Evolutionary conservation across 1,140 invertebrate genomes (phyloP), one percentile per base, ranked within the genome.

Genomic region (Caligus rogercresseyi): DNA sequence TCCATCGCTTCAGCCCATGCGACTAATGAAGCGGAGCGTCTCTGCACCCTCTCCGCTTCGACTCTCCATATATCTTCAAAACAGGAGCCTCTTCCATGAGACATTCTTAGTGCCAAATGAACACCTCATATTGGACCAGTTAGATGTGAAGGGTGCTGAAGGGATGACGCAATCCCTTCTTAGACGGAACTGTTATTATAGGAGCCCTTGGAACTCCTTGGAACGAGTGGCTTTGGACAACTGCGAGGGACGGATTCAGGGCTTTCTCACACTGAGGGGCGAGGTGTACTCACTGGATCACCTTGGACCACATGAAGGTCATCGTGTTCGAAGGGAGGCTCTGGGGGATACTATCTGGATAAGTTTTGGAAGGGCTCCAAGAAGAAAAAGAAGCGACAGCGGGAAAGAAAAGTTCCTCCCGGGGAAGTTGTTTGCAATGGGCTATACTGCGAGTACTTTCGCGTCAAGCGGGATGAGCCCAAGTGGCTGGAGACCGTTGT

Each of bases 401-500:
- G n/a, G 31, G 7, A 43, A 11, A 43, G n/a, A 43, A 43, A 43
- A 43, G 31, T 43, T 43, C 31, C 31, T 11, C 31, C 31, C 7
- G 20, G 55, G 7, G 16, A 57, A 7, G 23, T 57, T 57, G 55
- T 57, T 11, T 63, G 61, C 25, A 54, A 63, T 23, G 61, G 61
- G 13, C 54, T 54, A 2, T 63, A 63, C 24, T 63, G 61, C 20
- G 24, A 63, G 13, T 63, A 63, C 18, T 63, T 57, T 26, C 18
- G 25, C n/a, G 61, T 63, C 14, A 63, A 63, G 21, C 21, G 20
- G 16, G 61, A 63, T 25, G 61, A 63, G 15, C n/a, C 70, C 1
- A 71, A 75, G 65, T 84, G 81, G 80, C 72, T 86, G 20, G 81
- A 85, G 72, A 75, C 84, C 60, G 79, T 80, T 2, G 73, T 86